Evolutionary conservation across 2,888 invertebrate genomes (phyloP), one percentile per base, ranked within the genome.

Genomic region (Drosophila villosipedis): DNA sequence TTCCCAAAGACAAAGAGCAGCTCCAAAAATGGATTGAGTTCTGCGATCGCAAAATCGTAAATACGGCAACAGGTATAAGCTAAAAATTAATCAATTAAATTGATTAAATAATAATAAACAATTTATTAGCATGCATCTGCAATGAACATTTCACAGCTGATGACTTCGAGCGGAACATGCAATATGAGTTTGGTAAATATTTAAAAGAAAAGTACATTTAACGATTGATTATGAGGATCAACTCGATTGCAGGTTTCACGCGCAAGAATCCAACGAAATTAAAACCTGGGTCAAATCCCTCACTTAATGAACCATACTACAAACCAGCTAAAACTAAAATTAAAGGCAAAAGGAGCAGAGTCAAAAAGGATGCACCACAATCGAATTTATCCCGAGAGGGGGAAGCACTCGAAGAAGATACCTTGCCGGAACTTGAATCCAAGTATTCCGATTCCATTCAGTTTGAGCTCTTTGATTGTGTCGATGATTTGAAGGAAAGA

Each of bases 131-230:
- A 31, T 78, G 85, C 28, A 84, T 87, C 31, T 85, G 85, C 58
- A 73, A 83, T 52, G 73, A 72, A 12, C 85, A 88, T 39, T 86
- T 86, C n/a, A 57, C 65, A 0, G 31, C 76, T 1, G 68, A 76
- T 2, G 85, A 84, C n/a, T 84, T 84, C 58, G 74, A 84, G 43
- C 61, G 84, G 0, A 87, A 85, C 68, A 68, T 85, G 75, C 80
- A 84, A 73, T 84, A 69, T 55, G 84, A 87, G 53, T 41, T 84
- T n/a, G 82, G 82, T 82, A 57, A 64, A 25, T 41, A 16, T 4
- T 28, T 37, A 25, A 61, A 33, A 28, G 4, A 9, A 7, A 16
- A 28, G 14, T 12, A 14, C 5, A 50, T 16, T n/a, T 16, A 22
- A 0, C 25, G 12, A n/a, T 12, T 25, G 33, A n/a, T 16, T 62